A percentile compares a stretch with the other conserved stretches of the same genome.
Evolutionary conservation across 2,113 vertebrate genomes (phyloP).

Genomic region (Globicephala melas): DNA sequence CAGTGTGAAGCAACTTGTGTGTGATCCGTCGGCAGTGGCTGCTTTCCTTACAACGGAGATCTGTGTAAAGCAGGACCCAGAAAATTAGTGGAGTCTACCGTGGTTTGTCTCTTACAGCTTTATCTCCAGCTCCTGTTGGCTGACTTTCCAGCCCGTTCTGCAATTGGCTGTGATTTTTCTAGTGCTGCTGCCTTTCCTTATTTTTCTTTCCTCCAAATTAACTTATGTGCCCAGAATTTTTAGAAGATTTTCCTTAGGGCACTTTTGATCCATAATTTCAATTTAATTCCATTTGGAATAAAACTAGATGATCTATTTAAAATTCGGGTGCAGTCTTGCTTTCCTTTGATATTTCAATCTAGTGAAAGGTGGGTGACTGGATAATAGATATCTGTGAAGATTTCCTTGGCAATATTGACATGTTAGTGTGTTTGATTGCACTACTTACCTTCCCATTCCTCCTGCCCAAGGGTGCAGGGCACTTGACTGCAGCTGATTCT

Average conservation of each 20-base stretch:
- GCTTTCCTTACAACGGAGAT: neutral
- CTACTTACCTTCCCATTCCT: neutral
- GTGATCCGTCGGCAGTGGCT: neutral
- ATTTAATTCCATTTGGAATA: slow-evolving; percentile 27
- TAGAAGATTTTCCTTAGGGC: neutral
- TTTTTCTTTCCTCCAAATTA: neutral
- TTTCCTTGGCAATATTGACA: slow-evolving; percentile 29
- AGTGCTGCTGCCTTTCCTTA: neutral
- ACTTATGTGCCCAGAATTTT: neutral
- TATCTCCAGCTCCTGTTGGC: neutral
- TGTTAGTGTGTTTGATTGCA: neutral
- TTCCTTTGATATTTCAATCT: neutral
- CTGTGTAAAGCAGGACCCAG: neutral
- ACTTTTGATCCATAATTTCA: slow-evolving; percentile 30
- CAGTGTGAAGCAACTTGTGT: neutral
- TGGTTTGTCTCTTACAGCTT: neutral
- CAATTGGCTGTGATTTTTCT: neutral
- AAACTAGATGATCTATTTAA: neutral
- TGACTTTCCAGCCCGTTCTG: neutral
- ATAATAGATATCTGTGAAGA: neutral
- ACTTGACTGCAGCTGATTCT: neutral
- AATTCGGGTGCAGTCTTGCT: slow-evolving; percentile 14
- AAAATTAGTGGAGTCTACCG: neutral
- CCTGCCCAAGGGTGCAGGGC: neutral
- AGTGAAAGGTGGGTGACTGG: neutral